Evolutionary conservation across 2,113 vertebrate genomes (phyloP).

Genomic region (Aspiorhynchus laticeps): DNA sequence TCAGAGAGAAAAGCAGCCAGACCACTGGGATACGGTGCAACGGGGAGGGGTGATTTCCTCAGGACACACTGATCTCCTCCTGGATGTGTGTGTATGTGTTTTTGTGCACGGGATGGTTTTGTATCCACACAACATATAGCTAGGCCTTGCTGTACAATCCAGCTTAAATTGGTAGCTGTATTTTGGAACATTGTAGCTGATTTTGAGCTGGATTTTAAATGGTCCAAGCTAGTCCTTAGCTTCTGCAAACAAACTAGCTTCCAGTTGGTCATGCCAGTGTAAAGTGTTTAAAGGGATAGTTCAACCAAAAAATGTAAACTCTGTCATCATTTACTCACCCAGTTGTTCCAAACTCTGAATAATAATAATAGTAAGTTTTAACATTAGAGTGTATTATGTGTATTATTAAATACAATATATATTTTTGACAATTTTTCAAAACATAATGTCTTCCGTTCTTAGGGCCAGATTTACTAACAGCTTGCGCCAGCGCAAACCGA

Average conservation of each 20-base stretch:
- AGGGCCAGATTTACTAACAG: no score
- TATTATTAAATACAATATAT: no score
- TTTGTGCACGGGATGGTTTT: background rate
- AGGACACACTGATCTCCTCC: background rate
- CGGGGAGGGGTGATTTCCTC: conserved; percentile 13
- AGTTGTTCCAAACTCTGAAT: no score
- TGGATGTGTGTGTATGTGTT: conserved; percentile 25
- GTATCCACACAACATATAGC: background rate
- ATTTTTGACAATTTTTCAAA: no score
- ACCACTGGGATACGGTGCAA: background rate
- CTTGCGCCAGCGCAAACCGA: no score
- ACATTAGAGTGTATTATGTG: no score
- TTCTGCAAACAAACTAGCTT: background rate
- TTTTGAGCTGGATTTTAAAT: conserved; percentile 3
- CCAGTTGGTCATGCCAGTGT: background rate
- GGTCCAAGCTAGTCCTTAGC: background rate
- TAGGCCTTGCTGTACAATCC: background rate
- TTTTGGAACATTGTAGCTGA: background rate
- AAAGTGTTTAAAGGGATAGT: background rate
- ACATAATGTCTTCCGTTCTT: no score
- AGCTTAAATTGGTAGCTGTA: background rate
- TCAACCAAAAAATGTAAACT: background rate
- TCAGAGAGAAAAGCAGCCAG: conserved; percentile 30
- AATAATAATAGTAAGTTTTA: no score
- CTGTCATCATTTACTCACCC: no score